Conservation (phyloP, 2,797 vertebrate species). For the Premnoplex brunnescens region DNA sequence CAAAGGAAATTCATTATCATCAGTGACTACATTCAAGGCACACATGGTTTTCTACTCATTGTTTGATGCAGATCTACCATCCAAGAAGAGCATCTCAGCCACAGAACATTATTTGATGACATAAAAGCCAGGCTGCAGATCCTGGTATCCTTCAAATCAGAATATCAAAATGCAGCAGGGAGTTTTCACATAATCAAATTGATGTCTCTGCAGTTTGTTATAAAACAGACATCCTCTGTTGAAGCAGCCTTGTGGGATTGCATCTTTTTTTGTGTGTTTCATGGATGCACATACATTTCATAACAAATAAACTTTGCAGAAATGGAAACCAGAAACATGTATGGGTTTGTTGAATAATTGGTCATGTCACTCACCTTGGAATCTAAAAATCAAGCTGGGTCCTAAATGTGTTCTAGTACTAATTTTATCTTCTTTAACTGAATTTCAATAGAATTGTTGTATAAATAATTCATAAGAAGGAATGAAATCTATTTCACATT, state of each 20-base stretch:
- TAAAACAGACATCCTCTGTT: background rate
- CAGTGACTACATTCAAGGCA: background rate
- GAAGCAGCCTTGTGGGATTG: background rate
- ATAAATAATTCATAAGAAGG: background rate
- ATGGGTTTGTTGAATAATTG: background rate
- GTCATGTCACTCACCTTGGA: background rate
- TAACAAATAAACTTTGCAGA: background rate
- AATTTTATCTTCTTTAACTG: background rate
- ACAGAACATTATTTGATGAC: background rate
- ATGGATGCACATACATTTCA: background rate
- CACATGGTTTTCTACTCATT: background rate
- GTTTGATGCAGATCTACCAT: background rate
- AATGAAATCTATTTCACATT: background rate
- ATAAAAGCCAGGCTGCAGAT: background rate
- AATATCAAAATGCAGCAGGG: background rate
- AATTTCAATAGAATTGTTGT: background rate
- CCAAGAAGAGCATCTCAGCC: background rate
- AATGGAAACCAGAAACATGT: background rate
- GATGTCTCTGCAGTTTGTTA: background rate
- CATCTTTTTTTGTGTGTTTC: background rate
- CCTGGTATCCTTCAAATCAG: background rate
- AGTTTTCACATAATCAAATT: constrained; percentile 5
- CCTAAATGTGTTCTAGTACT: background rate
- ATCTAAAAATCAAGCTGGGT: background rate
- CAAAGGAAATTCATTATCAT: background rate